Evolutionary conservation across 1,140 invertebrate genomes (phyloP).

Genomic region (Sarcophaga bullata): DNA sequence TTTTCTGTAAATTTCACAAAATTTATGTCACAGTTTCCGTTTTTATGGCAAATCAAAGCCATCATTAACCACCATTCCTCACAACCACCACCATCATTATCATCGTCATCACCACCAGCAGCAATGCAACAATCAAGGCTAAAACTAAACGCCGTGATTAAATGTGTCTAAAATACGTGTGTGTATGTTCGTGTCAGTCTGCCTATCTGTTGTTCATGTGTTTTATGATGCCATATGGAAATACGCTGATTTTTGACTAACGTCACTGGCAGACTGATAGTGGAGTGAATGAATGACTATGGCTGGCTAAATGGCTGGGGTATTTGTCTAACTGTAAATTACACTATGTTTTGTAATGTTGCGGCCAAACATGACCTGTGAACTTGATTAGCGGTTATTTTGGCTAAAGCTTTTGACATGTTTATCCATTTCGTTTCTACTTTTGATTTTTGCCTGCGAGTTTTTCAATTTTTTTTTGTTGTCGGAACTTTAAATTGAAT

Average conservation of each 20-base stretch:
- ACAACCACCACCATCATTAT: background rate
- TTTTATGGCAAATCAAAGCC: conserved; percentile 19
- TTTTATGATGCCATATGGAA: background rate
- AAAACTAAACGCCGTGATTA: conserved; percentile 32
- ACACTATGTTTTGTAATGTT: conserved; percentile 32
- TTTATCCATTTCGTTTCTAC: conserved; percentile 15
- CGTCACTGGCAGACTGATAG: no score
- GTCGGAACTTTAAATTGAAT: no score
- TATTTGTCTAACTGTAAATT: background rate
- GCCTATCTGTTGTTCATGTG: conserved; percentile 23
- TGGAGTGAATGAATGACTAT: no score
- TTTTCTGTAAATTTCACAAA: background rate
- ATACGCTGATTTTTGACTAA: background rate
- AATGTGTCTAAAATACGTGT: background rate
- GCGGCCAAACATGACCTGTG: conserved; percentile 49
- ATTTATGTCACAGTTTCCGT: conserved; percentile 40
- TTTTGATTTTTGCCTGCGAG: background rate
- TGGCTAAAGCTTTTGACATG: conserved; percentile 47
- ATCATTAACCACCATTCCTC: background rate
- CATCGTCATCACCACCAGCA: conserved; percentile 6
- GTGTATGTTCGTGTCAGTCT: background rate
- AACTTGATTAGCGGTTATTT: conserved; percentile 63
- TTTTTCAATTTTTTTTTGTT: background rate
- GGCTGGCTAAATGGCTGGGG: background rate
- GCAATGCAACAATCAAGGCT: conserved; percentile 2